Conservation (phyloP, 2,797 vertebrate genomes). For the Pagetopsis macropterus region DNA sequence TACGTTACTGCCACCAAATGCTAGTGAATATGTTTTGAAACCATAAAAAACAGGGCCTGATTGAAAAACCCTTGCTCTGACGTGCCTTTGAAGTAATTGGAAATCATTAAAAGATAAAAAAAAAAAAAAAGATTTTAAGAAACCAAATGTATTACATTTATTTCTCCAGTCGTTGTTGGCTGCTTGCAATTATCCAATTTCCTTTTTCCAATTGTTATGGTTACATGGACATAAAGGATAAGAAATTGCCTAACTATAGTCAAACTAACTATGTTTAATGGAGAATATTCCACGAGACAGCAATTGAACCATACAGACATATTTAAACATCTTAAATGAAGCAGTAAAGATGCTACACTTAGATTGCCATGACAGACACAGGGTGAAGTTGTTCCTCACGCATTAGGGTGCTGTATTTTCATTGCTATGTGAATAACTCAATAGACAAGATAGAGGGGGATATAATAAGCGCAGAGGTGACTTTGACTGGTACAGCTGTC, state of each 20-base stretch:
- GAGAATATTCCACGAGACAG: conserved; percentile 8
- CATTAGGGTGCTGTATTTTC: conserved; percentile 38
- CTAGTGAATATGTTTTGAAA: not conserved
- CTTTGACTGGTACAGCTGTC: conserved; percentile 63
- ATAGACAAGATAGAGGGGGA: conserved; percentile 30
- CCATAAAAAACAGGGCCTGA: not conserved
- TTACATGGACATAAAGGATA: conserved; percentile 1
- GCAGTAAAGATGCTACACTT: conserved; percentile 16
- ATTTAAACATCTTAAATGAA: conserved; percentile 22
- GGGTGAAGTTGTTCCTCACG: conserved; percentile 29
- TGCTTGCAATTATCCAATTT: not conserved
- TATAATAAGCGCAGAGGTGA: conserved; percentile 63
- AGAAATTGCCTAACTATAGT: not conserved
- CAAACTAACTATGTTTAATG: conserved; percentile 13
- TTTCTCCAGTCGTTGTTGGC: not conserved
- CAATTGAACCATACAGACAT: conserved; percentile 8
- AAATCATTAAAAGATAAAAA: not conserved
- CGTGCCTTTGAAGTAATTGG: not conserved
- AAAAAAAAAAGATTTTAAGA: not conserved
- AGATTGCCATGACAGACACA: conserved; percentile 33
- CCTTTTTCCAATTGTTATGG: not conserved
- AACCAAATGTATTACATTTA: not conserved
- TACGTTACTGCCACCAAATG: not conserved
- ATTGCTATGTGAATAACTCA: conserved; percentile 51
- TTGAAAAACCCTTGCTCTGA: not conserved